These are phyloP conservation scores for Nycticryphes semicollaris DNA, from an alignment of 2,113 vertebrate genomes.

Conservation along the genomic window DNA sequence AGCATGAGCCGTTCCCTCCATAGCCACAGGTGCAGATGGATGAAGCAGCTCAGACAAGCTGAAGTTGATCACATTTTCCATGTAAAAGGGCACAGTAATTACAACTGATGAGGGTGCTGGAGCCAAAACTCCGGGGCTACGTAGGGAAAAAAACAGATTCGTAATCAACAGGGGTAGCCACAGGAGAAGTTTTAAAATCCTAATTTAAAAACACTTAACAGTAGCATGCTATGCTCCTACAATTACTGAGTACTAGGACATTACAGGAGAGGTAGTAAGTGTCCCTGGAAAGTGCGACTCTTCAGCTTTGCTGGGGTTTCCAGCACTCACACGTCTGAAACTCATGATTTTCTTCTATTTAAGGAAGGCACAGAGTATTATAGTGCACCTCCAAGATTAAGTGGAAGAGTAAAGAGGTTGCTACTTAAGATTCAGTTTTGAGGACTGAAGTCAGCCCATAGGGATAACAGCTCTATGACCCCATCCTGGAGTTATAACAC, in stretches of 20 bases:
- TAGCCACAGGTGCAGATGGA: constrained; percentile 65
- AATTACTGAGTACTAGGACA: neutral
- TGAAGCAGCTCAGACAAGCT: constrained; percentile 45
- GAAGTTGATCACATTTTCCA: constrained; percentile 65
- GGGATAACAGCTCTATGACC: neutral
- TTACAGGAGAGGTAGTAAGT: neutral
- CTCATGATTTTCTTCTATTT: neutral
- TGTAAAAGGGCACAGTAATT: constrained; percentile 57
- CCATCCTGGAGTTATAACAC: neutral
- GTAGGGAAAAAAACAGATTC: neutral
- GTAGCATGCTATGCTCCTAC: constrained; percentile 30
- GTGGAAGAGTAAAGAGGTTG: constrained; percentile 3
- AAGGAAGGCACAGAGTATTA: neutral
- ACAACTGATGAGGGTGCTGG: constrained; percentile 42
- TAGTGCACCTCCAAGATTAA: constrained; percentile 14
- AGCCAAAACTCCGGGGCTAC: constrained; percentile 30
- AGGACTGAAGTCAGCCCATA: neutral
- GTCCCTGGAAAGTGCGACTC: constrained; percentile 1
- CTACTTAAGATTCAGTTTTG: constrained; percentile 31
- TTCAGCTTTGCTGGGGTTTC: neutral
- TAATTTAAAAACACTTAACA: constrained; percentile 61
- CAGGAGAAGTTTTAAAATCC: constrained; percentile 46
- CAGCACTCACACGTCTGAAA: neutral
- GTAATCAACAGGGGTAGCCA: constrained; percentile 49
- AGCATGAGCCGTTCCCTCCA: constrained; percentile 49